These are phyloP conservation scores for Mallotus villosus DNA, from an alignment of 2,797 vertebrate species.

Conservation along the genomic window DNA sequence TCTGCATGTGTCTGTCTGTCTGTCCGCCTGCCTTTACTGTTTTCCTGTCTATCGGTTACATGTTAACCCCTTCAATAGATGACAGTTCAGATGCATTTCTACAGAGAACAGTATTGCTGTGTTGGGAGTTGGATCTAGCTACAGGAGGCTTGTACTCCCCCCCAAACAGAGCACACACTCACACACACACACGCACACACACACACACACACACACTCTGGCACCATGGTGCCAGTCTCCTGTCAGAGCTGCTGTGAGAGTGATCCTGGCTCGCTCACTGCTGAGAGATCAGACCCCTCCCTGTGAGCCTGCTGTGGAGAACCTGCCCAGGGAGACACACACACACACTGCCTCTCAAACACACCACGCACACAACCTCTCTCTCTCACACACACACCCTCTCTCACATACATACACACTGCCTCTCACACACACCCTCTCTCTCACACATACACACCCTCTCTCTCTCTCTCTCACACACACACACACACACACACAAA, in stretches of 20 bases:
- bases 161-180: slow-evolving; percentile 32
- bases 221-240: slow-evolving; percentile 19
- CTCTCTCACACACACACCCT: too few species aligned
- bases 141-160: neutral
- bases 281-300: slow-evolving; percentile 33
- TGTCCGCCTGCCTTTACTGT: too few species aligned
- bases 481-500: too few species aligned
- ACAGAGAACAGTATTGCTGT: neutral
- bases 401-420: too few species aligned
- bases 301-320: slow-evolving; percentile 29
- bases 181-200: slow-evolving; percentile 32
- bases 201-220: slow-evolving; percentile 6
- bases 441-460: too few species aligned
- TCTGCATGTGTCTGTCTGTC: too few species aligned
- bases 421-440: too few species aligned
- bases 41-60: too few species aligned
- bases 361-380: too few species aligned
- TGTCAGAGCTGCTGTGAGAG: slow-evolving; percentile 10
- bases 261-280: slow-evolving; percentile 15
- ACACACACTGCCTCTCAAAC: neutral
- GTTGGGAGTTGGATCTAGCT: neutral
- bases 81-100: neutral
- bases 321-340: neutral
- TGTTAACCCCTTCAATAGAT: too few species aligned
- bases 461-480: too few species aligned